Conservation (phyloP, 2,797 vertebrate species). For the Mormyrops attenuatus region DNA sequence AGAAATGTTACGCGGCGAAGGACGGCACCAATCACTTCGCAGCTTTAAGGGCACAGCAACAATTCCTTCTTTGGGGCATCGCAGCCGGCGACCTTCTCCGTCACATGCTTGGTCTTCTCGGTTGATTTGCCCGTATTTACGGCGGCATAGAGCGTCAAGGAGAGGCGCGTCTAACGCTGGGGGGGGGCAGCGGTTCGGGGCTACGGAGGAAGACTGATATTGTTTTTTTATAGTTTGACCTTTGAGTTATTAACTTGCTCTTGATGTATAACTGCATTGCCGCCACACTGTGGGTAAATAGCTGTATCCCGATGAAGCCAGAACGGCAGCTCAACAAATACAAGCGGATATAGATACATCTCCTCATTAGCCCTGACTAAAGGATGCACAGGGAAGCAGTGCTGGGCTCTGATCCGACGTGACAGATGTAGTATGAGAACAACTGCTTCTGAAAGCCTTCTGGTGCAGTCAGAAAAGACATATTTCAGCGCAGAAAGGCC, state of each 20-base stretch:
- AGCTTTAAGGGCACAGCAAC: neutral
- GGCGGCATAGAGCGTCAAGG: slow-evolving; percentile 36
- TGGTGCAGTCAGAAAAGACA: neutral
- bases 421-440: neutral
- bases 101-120: neutral
- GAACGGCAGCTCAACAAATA: slow-evolving; percentile 38
- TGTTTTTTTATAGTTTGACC: slow-evolving; percentile 74
- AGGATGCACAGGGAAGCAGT: neutral
- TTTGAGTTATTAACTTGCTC: slow-evolving; percentile 69
- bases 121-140: slow-evolving; percentile 37
- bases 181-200: slow-evolving; percentile 30
- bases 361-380: slow-evolving; percentile 36
- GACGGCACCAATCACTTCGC: neutral
- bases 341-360: slow-evolving; percentile 31
- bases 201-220: slow-evolving; percentile 60
- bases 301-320: slow-evolving; percentile 38
- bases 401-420: neutral
- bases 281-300: slow-evolving; percentile 50
- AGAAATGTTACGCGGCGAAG: neutral
- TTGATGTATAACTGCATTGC: slow-evolving; percentile 68
- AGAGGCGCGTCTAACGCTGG: slow-evolving; percentile 46
- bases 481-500: neutral
- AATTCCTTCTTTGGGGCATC: neutral
- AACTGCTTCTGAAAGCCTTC: neutral
- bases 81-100: neutral